Evolutionary conservation across 2,113 vertebrate species (phyloP), one percentile per base, ranked within the genome.

Genomic region (Campylorhamphus procurvoides): DNA sequence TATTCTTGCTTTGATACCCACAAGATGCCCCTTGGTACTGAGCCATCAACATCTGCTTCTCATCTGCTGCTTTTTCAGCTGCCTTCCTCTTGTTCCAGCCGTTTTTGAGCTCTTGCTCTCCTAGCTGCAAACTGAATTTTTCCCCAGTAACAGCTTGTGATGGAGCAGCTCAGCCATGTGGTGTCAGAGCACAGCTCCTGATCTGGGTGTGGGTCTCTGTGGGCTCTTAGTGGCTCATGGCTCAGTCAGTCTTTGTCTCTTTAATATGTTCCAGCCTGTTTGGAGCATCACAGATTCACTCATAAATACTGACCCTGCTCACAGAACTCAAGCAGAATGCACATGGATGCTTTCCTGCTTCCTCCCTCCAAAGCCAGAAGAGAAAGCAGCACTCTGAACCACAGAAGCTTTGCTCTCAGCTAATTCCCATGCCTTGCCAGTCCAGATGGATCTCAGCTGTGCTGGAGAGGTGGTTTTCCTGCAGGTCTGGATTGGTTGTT

Each of bases 1-100:
- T 76, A 74, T 62, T 90, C 78, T 91, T 88, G 82, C 75, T 91
- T 93, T 88, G 87, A 76, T 87, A 89, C 67, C 63, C 84, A 80
- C 35, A 91, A 91, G 78, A 77, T 80, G 72, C 63, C 59, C 66
- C 63, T 81, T 89, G 56, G 80, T 94, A 84, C 37, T 60, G 71
- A 71, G 47, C 63, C 71, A 71, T 67, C 79, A 74, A 62, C 90
- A 92, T 80, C 72, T 92, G 79, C 50, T 49, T 90, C 82, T 89
- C 60, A 50, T 93, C 67, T 89, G 6, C 9, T 71, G 42, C 55
- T 77, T 83, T 93, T 94, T 82, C 75, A 86, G 94, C 82, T 80
- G 69, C 62, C 13, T 76, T 73, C 23, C 63, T 85, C 62, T 66
- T 24, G 13, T 58, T 73, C 67, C 71, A 87, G 49, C 46, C 63